A percentile compares a stretch with the other conserved stretches of the same genome.
These are phyloP conservation scores for Diadophis punctatus DNA, from an alignment of 2,113 vertebrate species.

Conservation along the genomic window DNA sequence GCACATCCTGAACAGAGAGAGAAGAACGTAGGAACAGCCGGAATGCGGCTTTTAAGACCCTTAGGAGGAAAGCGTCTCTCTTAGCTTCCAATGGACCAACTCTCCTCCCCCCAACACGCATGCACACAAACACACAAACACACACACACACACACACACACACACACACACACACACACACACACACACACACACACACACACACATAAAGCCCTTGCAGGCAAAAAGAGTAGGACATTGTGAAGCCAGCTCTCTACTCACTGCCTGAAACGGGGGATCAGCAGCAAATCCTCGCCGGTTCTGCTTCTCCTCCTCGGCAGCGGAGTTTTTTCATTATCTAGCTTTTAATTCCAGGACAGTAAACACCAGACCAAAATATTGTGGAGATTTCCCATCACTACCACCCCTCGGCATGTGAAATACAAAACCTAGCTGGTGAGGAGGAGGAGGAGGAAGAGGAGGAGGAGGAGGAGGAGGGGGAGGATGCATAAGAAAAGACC, in stretches of 20 bases:
- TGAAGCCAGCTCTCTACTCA: constrained; percentile 19
- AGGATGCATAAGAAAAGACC: not conserved
- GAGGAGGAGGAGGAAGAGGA: not conserved
- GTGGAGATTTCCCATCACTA: constrained; percentile 18
- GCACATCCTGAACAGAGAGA: constrained; percentile 48
- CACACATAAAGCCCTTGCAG: not conserved
- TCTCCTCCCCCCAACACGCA: not conserved
- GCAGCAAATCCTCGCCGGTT: not conserved
- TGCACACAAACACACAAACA: not conserved
- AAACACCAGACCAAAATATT: constrained; percentile 24
- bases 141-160: not conserved
- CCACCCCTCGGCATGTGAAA: constrained; percentile 25
- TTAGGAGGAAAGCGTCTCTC: constrained; percentile 28
- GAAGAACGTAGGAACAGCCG: not conserved
- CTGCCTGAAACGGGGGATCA: not conserved
- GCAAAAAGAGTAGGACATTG: not conserved
- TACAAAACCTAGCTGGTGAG: constrained; percentile 25
- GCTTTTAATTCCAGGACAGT: constrained; percentile 28
- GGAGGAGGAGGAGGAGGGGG: too few species aligned
- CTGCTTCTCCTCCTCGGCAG: not conserved
- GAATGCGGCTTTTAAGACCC: constrained; percentile 39
- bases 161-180: not conserved
- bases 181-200: not conserved
- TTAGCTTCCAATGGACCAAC: not conserved
- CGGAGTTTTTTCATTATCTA: not conserved